Percentiles rank a stretch among this genome's conserved stretches.
These are phyloP conservation scores for Vireo altiloquus DNA, from an alignment of 2,113 vertebrate genomes.

Conservation along the genomic window DNA sequence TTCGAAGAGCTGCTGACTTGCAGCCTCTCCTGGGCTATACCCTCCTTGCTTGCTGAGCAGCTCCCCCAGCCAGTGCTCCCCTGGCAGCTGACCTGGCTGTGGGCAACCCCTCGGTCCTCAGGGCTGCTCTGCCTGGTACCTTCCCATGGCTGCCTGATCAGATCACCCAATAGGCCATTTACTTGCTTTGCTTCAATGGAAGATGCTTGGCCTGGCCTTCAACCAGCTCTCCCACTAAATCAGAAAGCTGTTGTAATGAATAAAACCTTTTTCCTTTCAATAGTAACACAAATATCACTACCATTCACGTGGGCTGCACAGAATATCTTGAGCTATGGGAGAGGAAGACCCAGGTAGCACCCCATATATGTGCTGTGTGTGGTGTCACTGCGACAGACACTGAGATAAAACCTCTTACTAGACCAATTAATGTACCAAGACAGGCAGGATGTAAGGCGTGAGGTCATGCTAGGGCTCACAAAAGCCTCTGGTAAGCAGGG, in stretches of 20 bases:
- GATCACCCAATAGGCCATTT: not conserved
- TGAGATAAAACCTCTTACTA: not conserved
- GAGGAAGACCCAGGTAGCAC: not conserved
- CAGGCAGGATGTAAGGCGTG: not conserved
- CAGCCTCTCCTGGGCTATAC: not conserved
- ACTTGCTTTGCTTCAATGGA: not conserved
- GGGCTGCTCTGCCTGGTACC: not conserved
- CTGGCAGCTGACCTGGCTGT: not conserved
- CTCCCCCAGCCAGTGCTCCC: not conserved
- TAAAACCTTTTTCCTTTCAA: not conserved
- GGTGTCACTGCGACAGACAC: not conserved
- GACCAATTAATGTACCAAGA: not conserved
- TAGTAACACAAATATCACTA: not conserved
- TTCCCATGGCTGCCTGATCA: accelerated
- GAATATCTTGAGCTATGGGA: not conserved
- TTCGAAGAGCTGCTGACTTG: not conserved
- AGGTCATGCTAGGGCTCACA: not conserved
- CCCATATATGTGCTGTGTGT: accelerated
- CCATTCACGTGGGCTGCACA: not conserved
- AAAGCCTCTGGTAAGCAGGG: not conserved
- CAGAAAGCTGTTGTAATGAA: not conserved
- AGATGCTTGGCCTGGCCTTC: not conserved
- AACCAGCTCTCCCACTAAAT: not conserved
- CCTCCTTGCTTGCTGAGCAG: not conserved
- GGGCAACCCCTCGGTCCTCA: not conserved